Evolutionary conservation across 2,113 vertebrate genomes (phyloP), one percentile per base, ranked within the genome.

Genomic region (Platichthys flesus): DNA sequence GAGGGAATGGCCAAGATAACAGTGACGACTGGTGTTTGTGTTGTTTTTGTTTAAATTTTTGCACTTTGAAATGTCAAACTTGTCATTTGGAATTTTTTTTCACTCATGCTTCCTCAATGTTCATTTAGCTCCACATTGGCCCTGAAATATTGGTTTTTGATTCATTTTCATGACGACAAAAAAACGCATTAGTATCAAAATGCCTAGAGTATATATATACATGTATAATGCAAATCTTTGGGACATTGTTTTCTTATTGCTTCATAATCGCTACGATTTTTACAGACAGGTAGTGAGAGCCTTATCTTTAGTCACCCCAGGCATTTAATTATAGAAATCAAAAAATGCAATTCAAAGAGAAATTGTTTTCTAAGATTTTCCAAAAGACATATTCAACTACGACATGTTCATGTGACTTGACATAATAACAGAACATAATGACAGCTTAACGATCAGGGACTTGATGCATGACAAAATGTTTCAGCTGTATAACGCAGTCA

Each of bases 281-380:
- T 45, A 28, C 5, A 21, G 10, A 12, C 4, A 10, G 21, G 15
- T 49, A 35, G 16, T 57, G 16, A 74, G 3, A 31, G 16, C 55
- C 20, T 59, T 1, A 69, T 12, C 13, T 4, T 52, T 0, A 68
- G 15, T 12, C 10, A n/a, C 15, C 3, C 4, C 45, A 52, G 40
- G 37, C 31, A 42, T 73, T 35, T 47, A 55, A 58, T n/a, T 14
- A 26, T 21, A 42, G 7, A 64, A 58, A 65, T 70, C 20, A 57
- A 14, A 55, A 3, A 67, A 1, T 1, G 5, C 3, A 47, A 47
- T 9, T 8, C 35, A 37, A 9, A 37, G 35, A 37, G 35, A 47
- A 47, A 16, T 1, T 20, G 31, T 23, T 55, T 52, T 23, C 4
- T 14, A 14, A 10, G n/a, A 47, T 42, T 35, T 49, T 37, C 16